phyloP scores from a whole-genome alignment of 2,888 invertebrate genomes.

The Ariolimax columbianus region DNA sequence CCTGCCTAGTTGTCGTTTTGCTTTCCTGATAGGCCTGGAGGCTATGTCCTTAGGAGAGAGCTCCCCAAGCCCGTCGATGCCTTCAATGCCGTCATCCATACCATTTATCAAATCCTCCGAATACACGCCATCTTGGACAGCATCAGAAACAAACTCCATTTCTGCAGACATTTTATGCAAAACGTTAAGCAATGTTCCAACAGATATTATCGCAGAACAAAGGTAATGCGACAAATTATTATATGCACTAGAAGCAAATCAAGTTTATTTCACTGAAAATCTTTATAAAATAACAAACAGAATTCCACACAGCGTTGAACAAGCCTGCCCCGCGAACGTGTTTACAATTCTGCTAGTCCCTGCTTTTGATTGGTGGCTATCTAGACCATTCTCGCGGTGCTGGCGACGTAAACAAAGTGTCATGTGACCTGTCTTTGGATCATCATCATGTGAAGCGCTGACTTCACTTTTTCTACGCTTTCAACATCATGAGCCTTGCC shows the following conservation, averaged over 20 bases:
- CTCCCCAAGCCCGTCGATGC: constrained; percentile 54
- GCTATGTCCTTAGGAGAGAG: constrained; percentile 49
- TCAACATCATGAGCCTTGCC: no score
- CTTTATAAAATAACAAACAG: background rate
- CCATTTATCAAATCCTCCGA: constrained; percentile 59
- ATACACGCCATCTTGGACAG: constrained; percentile 69
- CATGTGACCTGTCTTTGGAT: constrained; percentile 45
- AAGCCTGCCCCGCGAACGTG: constrained; percentile 52
- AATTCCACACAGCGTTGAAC: background rate
- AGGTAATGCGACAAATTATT: constrained; percentile 17
- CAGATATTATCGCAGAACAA: background rate
- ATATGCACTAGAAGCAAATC: constrained; percentile 4
- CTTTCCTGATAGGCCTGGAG: constrained; percentile 64
- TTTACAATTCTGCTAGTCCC: constrained; percentile 47
- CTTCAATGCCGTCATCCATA: constrained; percentile 58
- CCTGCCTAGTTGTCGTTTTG: constrained; percentile 64
- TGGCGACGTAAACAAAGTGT: constrained; percentile 52
- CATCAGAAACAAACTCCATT: constrained; percentile 54
- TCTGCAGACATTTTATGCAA: constrained; percentile 53
- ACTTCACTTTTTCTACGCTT: no score
- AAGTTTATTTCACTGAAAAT: background rate
- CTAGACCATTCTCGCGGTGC: constrained; percentile 34
- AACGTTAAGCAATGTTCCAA: background rate
- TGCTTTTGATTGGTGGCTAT: constrained; percentile 45
- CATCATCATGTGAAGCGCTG: background rate